phyloP scores from a whole-genome alignment of 2,113 vertebrate genomes.

The Calidris pugnax region DNA sequence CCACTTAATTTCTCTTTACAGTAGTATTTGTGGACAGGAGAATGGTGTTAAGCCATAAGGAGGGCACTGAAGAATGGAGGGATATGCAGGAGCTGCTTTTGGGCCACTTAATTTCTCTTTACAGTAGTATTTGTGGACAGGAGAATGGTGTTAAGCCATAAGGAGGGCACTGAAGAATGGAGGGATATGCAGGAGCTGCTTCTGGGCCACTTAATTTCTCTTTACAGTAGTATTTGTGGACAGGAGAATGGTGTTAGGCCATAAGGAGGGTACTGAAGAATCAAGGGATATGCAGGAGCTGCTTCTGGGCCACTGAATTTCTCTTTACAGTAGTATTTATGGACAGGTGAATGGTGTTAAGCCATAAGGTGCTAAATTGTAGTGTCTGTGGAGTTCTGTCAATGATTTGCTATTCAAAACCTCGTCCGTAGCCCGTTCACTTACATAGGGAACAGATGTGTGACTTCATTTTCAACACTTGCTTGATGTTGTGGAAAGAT shows the following conservation, averaged over 20 bases:
- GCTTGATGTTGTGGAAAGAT: background rate
- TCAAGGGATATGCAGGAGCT: background rate
- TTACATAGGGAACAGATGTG: background rate
- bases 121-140: background rate
- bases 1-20: background rate
- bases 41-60: no score
- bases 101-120: background rate
- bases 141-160: no score
- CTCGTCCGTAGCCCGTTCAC: background rate
- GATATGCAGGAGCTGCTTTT: constrained; percentile 4
- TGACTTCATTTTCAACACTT: background rate
- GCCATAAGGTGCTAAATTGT: background rate
- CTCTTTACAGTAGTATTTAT: background rate
- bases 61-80: constrained; percentile 3
- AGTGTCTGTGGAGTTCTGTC: background rate
- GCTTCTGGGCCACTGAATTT: constrained; percentile 1
- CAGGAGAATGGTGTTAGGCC: no score
- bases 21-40: background rate
- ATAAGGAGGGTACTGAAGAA: constrained; percentile 18
- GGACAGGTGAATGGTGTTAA: background rate
- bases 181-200: constrained; percentile 3
- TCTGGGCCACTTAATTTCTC: constrained; percentile 1
- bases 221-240: background rate
- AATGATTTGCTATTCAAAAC: background rate
- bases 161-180: constrained; percentile 3